A percentile compares a stretch with the other conserved stretches of the same genome.
Evolutionary conservation across 2,888 invertebrate species (phyloP).

Genomic region (Mechanitis messenoides): DNA sequence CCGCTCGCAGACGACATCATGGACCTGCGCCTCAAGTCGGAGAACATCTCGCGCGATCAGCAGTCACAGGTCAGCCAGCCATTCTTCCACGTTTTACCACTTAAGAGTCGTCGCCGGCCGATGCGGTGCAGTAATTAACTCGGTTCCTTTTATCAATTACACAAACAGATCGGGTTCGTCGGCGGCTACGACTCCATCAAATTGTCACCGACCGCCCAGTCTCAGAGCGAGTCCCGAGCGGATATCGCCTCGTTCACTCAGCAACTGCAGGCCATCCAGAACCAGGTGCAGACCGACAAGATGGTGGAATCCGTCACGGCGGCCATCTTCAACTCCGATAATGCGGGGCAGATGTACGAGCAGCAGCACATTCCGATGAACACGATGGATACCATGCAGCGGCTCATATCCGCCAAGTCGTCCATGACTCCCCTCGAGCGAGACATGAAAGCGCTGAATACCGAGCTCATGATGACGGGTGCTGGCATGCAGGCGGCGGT

Average conservation of each 20-base stretch:
- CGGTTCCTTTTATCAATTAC: not conserved
- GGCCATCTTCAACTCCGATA: slow-evolving; percentile 68
- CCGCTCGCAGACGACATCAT: slow-evolving; percentile 72
- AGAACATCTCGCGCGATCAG: slow-evolving; percentile 57
- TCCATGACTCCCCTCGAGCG: slow-evolving; percentile 42
- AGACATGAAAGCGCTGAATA: slow-evolving; percentile 56
- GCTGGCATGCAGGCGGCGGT: slow-evolving; percentile 40
- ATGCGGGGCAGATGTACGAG: slow-evolving; percentile 54
- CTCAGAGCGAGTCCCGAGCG: slow-evolving; percentile 56
- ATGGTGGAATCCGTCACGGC: slow-evolving; percentile 73
- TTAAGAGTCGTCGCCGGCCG: not conserved
- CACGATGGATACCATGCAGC: slow-evolving; percentile 48
- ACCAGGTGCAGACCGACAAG: slow-evolving; percentile 71
- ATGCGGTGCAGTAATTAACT: not conserved
- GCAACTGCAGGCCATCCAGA: slow-evolving; percentile 68
- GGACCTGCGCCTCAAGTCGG: slow-evolving; percentile 82
- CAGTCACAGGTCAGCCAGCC: slow-evolving; percentile 44
- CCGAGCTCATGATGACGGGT: slow-evolving; percentile 55
- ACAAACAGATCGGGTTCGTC: slow-evolving; percentile 48
- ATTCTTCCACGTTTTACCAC: not conserved
- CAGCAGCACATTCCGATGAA: slow-evolving; percentile 44
- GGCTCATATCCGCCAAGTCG: slow-evolving; percentile 50
- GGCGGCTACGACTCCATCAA: slow-evolving; percentile 70
- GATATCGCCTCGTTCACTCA: slow-evolving; percentile 63
- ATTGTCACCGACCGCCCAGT: slow-evolving; percentile 69